These are phyloP conservation scores for Monopis laevigella DNA, from an alignment of 2,888 invertebrate genomes.

Conservation along the genomic window DNA sequence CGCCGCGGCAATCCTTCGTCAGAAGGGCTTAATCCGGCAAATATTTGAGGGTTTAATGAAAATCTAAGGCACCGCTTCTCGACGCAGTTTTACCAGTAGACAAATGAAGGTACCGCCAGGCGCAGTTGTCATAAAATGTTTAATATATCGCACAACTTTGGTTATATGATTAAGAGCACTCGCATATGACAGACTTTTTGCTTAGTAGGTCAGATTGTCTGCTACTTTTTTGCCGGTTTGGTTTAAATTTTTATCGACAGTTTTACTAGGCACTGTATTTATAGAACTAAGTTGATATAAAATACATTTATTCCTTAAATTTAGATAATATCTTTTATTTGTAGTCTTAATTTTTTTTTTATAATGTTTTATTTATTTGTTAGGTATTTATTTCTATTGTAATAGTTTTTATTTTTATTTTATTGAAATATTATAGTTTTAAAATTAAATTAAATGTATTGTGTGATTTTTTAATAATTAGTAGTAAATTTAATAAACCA, in stretches of 20 bases:
- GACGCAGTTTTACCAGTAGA: conserved; percentile 42
- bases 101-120: conserved; percentile 45
- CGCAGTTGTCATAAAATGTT: no score
- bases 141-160: no score
- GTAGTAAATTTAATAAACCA: no score
- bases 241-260: no score
- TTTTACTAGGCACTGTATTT: no score
- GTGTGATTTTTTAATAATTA: no score
- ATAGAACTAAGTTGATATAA: no score
- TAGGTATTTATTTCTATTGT: background rate
- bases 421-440: background rate
- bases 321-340: background rate
- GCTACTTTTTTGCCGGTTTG: no score
- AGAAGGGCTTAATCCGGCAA: conserved; percentile 30
- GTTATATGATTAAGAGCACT: no score
- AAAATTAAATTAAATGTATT: background rate
- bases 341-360: background rate
- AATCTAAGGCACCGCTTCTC: conserved; percentile 40
- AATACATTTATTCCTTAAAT: no score
- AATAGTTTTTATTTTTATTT: background rate
- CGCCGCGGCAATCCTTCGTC: conserved; percentile 35
- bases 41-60: conserved; percentile 59
- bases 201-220: no score
- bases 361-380: background rate
- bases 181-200: no score